These are phyloP conservation scores for Sialia sialis DNA, from an alignment of 2,113 vertebrate genomes.

Conservation along the genomic window DNA sequence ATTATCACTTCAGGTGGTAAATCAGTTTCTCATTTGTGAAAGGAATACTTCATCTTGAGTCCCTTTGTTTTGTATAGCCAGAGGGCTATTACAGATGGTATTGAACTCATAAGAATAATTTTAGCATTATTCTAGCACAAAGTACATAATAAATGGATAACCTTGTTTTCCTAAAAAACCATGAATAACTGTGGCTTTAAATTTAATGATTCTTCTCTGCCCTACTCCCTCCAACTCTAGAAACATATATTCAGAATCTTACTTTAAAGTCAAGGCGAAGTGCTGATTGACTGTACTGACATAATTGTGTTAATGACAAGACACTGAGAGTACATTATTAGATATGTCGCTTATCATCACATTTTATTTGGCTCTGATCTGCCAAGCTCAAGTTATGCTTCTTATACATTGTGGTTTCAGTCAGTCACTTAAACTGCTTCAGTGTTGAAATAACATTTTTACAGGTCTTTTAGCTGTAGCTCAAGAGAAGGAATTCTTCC, in stretches of 20 bases:
- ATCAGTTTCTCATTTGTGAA: slow-evolving; percentile 66
- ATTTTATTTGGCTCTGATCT: slow-evolving; percentile 72
- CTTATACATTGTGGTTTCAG: slow-evolving; percentile 71
- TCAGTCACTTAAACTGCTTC: slow-evolving; percentile 72
- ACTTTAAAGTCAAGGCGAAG: slow-evolving; percentile 74
- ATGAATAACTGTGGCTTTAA: slow-evolving; percentile 64
- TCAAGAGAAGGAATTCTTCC: slow-evolving; percentile 60
- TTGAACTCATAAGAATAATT: slow-evolving; percentile 68
- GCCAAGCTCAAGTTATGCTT: slow-evolving; percentile 70
- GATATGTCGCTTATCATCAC: slow-evolving; percentile 74
- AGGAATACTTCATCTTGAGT: slow-evolving; percentile 47
- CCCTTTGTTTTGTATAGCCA: slow-evolving; percentile 45
- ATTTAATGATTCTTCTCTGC: slow-evolving; percentile 51
- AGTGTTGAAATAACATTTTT: slow-evolving; percentile 68
- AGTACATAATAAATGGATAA: slow-evolving; percentile 68
- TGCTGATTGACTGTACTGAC: slow-evolving; percentile 77
- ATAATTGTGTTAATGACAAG: slow-evolving; percentile 81
- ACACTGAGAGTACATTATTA: slow-evolving; percentile 65
- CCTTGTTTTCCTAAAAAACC: slow-evolving; percentile 68
- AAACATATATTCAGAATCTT: slow-evolving; percentile 61
- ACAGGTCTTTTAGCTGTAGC: slow-evolving; percentile 68
- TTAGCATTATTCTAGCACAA: slow-evolving; percentile 60
- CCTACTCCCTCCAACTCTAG: slow-evolving; percentile 56
- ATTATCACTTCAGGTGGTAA: slow-evolving; percentile 75
- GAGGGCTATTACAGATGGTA: slow-evolving; percentile 60